These are phyloP conservation scores for Hyles euphorbiae DNA, from an alignment of 1,140 invertebrate genomes.

Conservation along the genomic window DNA sequence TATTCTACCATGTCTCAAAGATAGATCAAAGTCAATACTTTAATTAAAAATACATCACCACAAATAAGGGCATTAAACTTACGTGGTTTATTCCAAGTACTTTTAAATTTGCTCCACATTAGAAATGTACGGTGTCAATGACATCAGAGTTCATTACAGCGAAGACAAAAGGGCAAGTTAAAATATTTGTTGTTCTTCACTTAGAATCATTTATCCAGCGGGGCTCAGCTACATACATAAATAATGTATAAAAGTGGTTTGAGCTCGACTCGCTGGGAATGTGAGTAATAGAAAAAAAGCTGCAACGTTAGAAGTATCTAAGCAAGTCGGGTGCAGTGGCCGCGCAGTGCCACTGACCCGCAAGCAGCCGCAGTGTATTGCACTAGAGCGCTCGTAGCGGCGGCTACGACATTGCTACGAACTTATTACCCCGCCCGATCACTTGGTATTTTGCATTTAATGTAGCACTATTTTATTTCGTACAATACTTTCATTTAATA, in stretches of 20 bases:
- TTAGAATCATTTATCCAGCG: too few relatives aligned
- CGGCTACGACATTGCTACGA: constrained; percentile 54
- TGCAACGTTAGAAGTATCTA: constrained; percentile 71
- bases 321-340: constrained; percentile 66
- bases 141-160: too few relatives aligned
- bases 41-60: too few relatives aligned
- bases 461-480: neutral
- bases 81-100: too few relatives aligned
- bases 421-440: constrained; percentile 3
- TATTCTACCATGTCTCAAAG: too few relatives aligned
- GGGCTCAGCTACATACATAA: too few relatives aligned
- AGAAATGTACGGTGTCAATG: too few relatives aligned
- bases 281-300: constrained; percentile 67
- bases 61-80: too few relatives aligned
- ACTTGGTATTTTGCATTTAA: neutral
- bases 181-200: too few relatives aligned
- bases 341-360: constrained; percentile 63
- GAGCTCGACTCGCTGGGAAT: constrained; percentile 56
- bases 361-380: constrained; percentile 28
- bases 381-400: constrained; percentile 44
- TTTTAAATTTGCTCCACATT: too few relatives aligned
- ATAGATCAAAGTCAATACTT: too few relatives aligned
- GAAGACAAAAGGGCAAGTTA: too few relatives aligned
- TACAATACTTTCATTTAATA: neutral
- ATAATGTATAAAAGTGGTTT: constrained; percentile 42